These are phyloP conservation scores for Acanthisitta chloris DNA, from an alignment of 2,113 vertebrate species.

Conservation along the genomic window DNA sequence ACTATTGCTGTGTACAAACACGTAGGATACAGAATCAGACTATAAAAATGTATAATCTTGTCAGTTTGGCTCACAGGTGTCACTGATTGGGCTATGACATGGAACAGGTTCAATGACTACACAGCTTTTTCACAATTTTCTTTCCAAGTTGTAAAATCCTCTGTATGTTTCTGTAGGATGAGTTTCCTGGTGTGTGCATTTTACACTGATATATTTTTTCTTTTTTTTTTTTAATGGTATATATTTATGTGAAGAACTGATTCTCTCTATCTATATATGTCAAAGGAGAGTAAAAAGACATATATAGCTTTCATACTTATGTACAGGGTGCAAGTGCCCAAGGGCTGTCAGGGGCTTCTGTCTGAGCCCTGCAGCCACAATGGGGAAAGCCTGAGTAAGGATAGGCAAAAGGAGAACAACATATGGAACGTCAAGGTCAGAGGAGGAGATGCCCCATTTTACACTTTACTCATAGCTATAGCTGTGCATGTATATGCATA, in stretches of 20 bases:
- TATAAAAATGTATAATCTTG: not conserved
- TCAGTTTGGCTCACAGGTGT: not conserved
- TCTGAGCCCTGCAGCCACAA: rapidly evolving
- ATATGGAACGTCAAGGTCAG: rapidly evolving
- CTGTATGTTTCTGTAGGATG: not conserved
- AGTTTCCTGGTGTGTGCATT: not conserved
- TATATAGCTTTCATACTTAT: not conserved
- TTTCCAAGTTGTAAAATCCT: not conserved
- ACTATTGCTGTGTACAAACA: not conserved
- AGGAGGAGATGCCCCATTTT: not conserved
- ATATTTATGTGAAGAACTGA: not conserved
- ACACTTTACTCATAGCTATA: not conserved
- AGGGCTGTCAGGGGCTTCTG: not conserved
- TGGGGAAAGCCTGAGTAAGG: not conserved
- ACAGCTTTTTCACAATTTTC: not conserved
- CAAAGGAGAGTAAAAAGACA: not conserved
- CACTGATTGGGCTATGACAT: not conserved
- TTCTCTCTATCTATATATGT: not conserved
- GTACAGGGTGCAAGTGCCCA: rapidly evolving
- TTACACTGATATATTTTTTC: not conserved
- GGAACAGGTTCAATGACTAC: not conserved
- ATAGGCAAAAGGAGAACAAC: not conserved
- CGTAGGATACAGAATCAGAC: not conserved
- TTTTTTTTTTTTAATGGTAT: not conserved
- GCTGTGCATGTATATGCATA: not conserved